Evolutionary conservation across 2,113 vertebrate species (phyloP), one percentile per base, ranked within the genome.

Genomic region (Cyanoramphus novaezelandiae): DNA sequence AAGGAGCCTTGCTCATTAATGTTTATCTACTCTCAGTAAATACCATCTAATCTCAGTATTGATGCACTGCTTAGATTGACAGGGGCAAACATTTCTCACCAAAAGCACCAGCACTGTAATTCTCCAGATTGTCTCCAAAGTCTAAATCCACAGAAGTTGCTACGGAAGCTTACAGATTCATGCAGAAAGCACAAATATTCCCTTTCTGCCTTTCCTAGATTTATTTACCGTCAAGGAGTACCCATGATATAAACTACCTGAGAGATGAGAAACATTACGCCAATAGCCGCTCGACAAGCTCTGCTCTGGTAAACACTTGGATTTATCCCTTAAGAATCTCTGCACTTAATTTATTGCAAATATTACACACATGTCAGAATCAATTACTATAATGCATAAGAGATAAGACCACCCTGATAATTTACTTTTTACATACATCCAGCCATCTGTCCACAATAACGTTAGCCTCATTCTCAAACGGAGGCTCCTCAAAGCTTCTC

Each of bases 371-470:
- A 0, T 0, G 10, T 93, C 96, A 94, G 69, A 93, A 92, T 93
- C 92, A 97, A 96, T 97, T 96, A 96, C 81, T 94, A 39, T 85
- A 96, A 96, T 93, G 92, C 95, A 92, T 81, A 93, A 92, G 74
- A 93, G 92, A 93, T 94, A 95, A 94, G 92, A 97, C 88, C 92
- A 94, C 94, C 91, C 93, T 77, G 86, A 96, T 92, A 86, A 94
- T 88, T 95, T 92, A 93, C 70, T 95, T 95, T 96, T 91, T 91
- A 93, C 99, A 92, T 98, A 99, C 99, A 94, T 99, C 99, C 96
- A 99, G 98, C 99, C 99, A 99, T 97, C 97, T 98, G 97, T 99
- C 99, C 97, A 99, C 98, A 90, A 99, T 98, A 8, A 97, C 33
- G 74, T 99, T 98, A 50, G 99, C 99, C 92, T 99, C 99, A 7